Evolutionary conservation across 1,140 invertebrate species (phyloP), one percentile per base, ranked within the genome.

Genomic region (Ostrea edulis): DNA sequence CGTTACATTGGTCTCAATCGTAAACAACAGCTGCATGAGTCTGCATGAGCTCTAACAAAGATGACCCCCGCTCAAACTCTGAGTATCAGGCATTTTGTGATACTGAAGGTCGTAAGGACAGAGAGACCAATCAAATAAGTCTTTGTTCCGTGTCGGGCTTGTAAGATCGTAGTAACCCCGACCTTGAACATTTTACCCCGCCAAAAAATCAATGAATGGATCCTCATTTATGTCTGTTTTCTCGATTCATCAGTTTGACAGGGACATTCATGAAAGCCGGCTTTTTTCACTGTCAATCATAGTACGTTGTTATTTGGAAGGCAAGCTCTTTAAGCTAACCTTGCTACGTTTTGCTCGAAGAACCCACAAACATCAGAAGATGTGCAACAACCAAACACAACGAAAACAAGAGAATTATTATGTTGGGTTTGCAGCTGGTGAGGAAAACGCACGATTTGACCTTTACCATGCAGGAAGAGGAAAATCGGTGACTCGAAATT

Each of bases 101-200:
- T 77, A 77, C 68, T 29, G 68, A 77, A 25, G 68, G 29, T 77
- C 29, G 25, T 25, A 77, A 77, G 68, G 68, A 77, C 68, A 77
- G 25, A 77, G 25, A 77, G 11, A 77, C 25, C 17, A 77, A 77
- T 77, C 68, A 77, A 35, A 77, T 12, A 29, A 77, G 14, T 29
- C 68, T 77, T 35, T 77, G 68, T 77, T 25, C 29, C 9, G 68
- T 35, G 68, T 17, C 25, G 29, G 12, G 68, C 29, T 44, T n/a
- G 53, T 53, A 53, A 53, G 82, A 52, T 54, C 82, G 29, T 83
- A 83, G 82, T 83, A 54, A 83, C 82, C 82, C 22, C 82, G n/a
- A 52, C 82, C 82, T 83, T 83, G 82, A 83, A 83, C 82, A 54
- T 83, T 83, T 83, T 83, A 83, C 82, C 82, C 82, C 82, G 20